Percentiles rank a stretch among this genome's conserved stretches.
Evolutionary conservation across 2,797 vertebrate species (phyloP).

Genomic region (Chelon labrosus): DNA sequence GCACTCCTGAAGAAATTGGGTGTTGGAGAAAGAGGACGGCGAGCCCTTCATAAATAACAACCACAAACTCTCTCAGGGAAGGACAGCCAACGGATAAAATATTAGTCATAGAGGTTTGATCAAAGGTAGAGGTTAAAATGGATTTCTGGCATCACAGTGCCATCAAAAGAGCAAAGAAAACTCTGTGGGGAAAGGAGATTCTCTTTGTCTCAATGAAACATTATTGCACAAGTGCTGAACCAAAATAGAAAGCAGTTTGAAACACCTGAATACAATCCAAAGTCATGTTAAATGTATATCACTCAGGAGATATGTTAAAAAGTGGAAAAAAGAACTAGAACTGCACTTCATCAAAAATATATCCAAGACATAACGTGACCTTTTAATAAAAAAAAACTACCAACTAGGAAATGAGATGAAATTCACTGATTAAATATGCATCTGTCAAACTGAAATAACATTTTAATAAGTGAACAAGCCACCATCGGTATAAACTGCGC

Average conservation of each 20-base stretch:
- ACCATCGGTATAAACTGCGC: too few species aligned
- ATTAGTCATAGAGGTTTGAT: slow-evolving; percentile 64
- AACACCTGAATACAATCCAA: too few species aligned
- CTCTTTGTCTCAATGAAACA: background rate
- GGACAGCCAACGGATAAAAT: slow-evolving; percentile 53
- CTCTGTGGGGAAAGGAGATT: slow-evolving; percentile 4
- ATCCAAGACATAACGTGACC: too few species aligned
- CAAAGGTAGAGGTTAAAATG: slow-evolving; percentile 44
- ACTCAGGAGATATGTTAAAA: too few species aligned
- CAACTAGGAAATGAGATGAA: background rate
- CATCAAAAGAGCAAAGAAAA: slow-evolving; percentile 35
- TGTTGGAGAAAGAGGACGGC: slow-evolving; percentile 4
- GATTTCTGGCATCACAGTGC: slow-evolving; percentile 27
- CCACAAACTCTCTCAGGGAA: slow-evolving; percentile 51
- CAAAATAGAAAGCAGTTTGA: background rate
- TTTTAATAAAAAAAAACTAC: background rate
- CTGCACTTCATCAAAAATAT: too few species aligned
- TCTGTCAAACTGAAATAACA: background rate
- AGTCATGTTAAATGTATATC: too few species aligned
- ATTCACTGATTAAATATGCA: background rate
- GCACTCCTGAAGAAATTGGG: slow-evolving; percentile 40
- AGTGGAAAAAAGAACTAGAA: too few species aligned
- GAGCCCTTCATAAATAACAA: slow-evolving; percentile 54
- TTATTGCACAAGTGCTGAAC: background rate
- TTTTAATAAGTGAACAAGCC: background rate